phyloP scores from a whole-genome alignment of 2,888 invertebrate genomes.

The Leptodirus hochenwartii region DNA sequence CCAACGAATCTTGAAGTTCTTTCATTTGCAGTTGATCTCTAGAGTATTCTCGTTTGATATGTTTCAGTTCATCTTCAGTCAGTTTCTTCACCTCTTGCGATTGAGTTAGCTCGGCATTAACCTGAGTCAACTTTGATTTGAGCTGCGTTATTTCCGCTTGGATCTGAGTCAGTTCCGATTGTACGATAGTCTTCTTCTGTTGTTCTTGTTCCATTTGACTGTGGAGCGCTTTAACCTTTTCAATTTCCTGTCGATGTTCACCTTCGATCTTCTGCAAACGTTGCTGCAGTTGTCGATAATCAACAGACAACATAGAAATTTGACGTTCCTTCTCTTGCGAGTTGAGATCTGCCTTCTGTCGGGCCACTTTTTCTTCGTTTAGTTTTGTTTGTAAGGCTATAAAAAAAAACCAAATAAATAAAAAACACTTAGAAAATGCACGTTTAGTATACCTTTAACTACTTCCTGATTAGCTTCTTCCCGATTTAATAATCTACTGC shows the following conservation, averaged over 20 bases:
- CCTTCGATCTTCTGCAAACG: slow-evolving; percentile 77
- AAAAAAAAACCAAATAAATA: slow-evolving; percentile 9
- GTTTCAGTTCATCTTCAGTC: slow-evolving; percentile 59
- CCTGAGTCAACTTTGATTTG: slow-evolving; percentile 53
- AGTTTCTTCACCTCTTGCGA: slow-evolving; percentile 43
- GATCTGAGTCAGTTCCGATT: slow-evolving; percentile 61
- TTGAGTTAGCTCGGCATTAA: slow-evolving; percentile 47
- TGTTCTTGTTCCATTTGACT: slow-evolving; percentile 85
- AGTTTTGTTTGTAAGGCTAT: slow-evolving; percentile 79
- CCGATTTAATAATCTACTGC: slow-evolving; percentile 63
- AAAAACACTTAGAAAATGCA: background rate
- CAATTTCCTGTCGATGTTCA: slow-evolving; percentile 76
- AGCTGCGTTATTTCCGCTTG: slow-evolving; percentile 51
- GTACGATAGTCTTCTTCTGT: slow-evolving; percentile 62
- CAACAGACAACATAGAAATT: slow-evolving; percentile 86
- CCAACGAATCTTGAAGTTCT: slow-evolving; percentile 86
- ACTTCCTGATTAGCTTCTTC: slow-evolving; percentile 88
- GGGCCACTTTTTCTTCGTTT: slow-evolving; percentile 73
- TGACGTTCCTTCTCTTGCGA: slow-evolving; percentile 87
- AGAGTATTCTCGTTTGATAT: slow-evolving; percentile 46
- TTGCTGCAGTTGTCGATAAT: slow-evolving; percentile 86
- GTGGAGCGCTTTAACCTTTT: slow-evolving; percentile 67
- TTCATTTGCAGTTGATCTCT: slow-evolving; percentile 47
- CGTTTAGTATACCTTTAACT: slow-evolving; percentile 54
- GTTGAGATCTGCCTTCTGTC: slow-evolving; percentile 71